Conservation (phyloP, 2,797 vertebrate species). For the Ispidina lecontei region DNA sequence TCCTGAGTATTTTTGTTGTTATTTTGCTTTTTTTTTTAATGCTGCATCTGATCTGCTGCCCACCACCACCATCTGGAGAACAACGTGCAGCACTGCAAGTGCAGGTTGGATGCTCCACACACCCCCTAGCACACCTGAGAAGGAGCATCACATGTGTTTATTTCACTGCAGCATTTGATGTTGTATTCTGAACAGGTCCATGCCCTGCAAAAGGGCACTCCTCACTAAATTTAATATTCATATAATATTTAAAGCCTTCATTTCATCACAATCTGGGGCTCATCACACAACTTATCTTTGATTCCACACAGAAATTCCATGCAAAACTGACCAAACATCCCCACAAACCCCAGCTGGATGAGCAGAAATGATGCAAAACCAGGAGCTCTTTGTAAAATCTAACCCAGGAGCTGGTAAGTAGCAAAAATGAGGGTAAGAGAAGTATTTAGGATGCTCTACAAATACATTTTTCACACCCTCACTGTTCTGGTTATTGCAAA, state of each 20-base stretch:
- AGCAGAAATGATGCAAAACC: background rate
- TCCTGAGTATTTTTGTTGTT: background rate
- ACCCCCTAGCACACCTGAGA: background rate
- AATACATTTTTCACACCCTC: background rate
- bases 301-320: background rate
- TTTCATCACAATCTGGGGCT: accelerated
- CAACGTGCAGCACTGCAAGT: background rate
- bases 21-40: background rate
- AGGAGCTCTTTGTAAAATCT: background rate
- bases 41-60: background rate
- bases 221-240: background rate
- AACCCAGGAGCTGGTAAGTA: background rate
- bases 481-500: background rate
- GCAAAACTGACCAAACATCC: background rate
- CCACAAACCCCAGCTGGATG: accelerated
- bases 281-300: background rate
- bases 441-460: background rate
- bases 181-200: background rate
- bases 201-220: background rate
- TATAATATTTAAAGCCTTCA: background rate
- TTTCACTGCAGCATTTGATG: background rate
- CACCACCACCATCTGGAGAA: conserved; percentile 43
- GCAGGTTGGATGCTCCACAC: accelerated
- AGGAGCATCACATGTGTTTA: background rate
- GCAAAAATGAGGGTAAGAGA: background rate